These are phyloP conservation scores for Cyclina sinensis DNA, from an alignment of 1,140 invertebrate species.

Conservation along the genomic window DNA sequence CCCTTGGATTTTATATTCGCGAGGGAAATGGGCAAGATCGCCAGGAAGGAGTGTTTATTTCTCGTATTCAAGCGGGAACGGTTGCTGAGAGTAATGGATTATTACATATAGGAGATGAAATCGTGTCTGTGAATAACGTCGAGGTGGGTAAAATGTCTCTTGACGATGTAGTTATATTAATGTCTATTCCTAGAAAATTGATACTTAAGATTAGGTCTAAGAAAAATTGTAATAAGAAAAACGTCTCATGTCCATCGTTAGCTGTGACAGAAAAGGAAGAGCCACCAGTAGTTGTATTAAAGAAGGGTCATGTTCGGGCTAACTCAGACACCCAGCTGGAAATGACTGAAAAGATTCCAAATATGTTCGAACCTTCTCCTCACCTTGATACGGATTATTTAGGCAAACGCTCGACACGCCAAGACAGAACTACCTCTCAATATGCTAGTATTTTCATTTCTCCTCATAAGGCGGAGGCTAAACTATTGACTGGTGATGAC, in stretches of 20 bases:
- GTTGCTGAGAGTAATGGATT: slow-evolving; percentile 97
- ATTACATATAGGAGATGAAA: slow-evolving; percentile 99
- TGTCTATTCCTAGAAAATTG: slow-evolving; percentile 98
- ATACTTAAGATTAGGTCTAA: slow-evolving; percentile 94
- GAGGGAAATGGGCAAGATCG: slow-evolving; percentile 98
- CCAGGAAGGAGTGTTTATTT: slow-evolving; percentile 98
- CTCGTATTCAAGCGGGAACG: slow-evolving; percentile 93
- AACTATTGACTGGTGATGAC: slow-evolving; percentile 80
- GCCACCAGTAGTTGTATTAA: slow-evolving; percentile 97
- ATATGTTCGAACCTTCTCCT: slow-evolving; percentile 86
- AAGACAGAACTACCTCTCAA: slow-evolving; percentile 76
- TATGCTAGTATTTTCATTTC: slow-evolving; percentile 85
- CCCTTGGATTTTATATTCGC: slow-evolving; percentile 98
- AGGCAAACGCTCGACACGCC: slow-evolving; percentile 61
- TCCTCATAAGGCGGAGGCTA: slow-evolving; percentile 83
- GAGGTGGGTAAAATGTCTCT: slow-evolving; percentile 99
- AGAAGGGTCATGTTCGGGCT: slow-evolving; percentile 89
- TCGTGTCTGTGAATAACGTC: slow-evolving; percentile 98
- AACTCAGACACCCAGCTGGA: slow-evolving; percentile 87
- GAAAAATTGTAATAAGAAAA: slow-evolving; percentile 83
- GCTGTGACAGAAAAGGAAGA: slow-evolving; percentile 89
- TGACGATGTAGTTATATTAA: slow-evolving; percentile 99
- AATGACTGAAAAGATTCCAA: slow-evolving; percentile 93
- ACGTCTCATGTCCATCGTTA: slow-evolving; percentile 84
- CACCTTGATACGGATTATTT: slow-evolving; percentile 71